phyloP scores from a whole-genome alignment of 2,888 invertebrate genomes.

The Conchocele bisecta region DNA sequence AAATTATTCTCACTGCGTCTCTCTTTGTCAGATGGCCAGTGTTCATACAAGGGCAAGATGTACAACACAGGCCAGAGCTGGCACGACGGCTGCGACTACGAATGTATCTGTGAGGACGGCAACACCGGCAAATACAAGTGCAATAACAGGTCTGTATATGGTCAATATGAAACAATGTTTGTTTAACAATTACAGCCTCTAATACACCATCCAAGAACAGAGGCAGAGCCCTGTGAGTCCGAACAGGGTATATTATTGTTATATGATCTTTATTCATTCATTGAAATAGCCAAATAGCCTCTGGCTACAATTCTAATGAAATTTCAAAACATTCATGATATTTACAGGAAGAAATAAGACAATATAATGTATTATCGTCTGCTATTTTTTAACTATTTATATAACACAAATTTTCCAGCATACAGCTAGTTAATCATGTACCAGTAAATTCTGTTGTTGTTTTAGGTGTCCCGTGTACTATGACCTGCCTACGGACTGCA shows the following conservation, averaged over 20 bases:
- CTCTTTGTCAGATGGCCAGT: constrained; percentile 59
- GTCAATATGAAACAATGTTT: neutral
- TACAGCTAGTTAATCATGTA: no score
- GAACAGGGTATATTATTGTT: no score
- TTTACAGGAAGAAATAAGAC: no score
- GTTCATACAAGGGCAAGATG: constrained; percentile 63
- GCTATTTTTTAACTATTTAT: no score
- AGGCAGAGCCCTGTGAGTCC: neutral
- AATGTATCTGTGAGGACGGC: constrained; percentile 68
- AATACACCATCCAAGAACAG: neutral
- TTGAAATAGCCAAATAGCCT: no score
- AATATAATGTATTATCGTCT: no score
- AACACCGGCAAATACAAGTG: constrained; percentile 62
- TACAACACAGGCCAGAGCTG: constrained; percentile 62
- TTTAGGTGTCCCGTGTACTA: constrained; percentile 74
- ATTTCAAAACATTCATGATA: no score
- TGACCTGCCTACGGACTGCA: constrained; percentile 71
- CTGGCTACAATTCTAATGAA: no score
- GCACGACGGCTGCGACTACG: constrained; percentile 68
- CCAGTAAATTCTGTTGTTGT: no score
- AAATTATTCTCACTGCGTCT: no score
- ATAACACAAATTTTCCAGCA: no score
- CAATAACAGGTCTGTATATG: constrained; percentile 59
- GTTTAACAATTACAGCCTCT: neutral
- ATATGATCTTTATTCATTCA: no score